Conservation (phyloP, 1,140 invertebrate species). For the Bradynema listronoti region DNA sequence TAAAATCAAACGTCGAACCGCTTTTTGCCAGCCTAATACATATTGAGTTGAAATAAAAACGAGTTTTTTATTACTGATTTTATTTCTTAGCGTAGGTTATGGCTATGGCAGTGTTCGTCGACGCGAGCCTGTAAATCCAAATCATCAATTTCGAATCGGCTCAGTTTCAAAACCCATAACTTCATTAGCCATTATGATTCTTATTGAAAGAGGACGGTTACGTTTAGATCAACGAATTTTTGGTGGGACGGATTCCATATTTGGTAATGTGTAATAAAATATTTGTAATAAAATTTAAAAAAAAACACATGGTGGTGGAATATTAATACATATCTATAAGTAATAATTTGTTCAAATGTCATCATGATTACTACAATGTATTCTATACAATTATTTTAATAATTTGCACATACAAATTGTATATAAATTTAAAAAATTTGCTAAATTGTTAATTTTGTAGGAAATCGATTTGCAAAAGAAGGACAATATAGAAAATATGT, state of each 20-base stretch:
- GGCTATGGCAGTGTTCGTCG: conserved; percentile 53
- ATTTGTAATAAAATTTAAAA: conserved; percentile 4
- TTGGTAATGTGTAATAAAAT: conserved; percentile 30
- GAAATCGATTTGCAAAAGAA: conserved; percentile 45
- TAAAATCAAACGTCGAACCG: too few species aligned
- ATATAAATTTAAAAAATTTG: background rate
- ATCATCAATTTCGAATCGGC: conserved; percentile 53
- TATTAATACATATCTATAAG: background rate
- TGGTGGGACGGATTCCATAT: conserved; percentile 38
- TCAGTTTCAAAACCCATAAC: conserved; percentile 57
- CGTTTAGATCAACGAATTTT: conserved; percentile 49
- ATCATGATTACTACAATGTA: too few species aligned
- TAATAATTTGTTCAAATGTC: background rate
- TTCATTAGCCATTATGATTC: conserved; percentile 49
- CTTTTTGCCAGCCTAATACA: too few species aligned
- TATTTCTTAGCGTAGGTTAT: conserved; percentile 48
- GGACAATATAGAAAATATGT: conserved; percentile 47
- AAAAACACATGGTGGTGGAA: background rate
- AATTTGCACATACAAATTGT: too few species aligned
- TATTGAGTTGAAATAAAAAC: too few species aligned
- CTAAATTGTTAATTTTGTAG: conserved; percentile 21
- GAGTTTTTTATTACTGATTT: too few species aligned
- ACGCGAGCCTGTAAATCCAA: conserved; percentile 47
- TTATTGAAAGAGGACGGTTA: conserved; percentile 47
- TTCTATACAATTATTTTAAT: too few species aligned